These are phyloP conservation scores for Graphium colonna DNA, from an alignment of 2,888 invertebrate species.

Conservation along the genomic window DNA sequence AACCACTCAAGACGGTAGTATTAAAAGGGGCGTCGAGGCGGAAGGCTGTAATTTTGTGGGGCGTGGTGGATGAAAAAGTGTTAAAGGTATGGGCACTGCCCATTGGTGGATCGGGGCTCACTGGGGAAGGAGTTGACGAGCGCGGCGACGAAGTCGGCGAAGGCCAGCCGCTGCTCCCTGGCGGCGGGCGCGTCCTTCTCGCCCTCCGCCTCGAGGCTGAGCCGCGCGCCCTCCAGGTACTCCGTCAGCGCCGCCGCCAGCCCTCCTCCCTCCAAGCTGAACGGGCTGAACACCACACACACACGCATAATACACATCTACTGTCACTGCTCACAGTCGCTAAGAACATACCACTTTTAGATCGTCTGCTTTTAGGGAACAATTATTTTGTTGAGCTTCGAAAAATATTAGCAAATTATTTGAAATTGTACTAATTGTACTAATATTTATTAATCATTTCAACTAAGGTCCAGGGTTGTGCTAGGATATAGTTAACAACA, in stretches of 20 bases:
- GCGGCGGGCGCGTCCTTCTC: conserved; percentile 95
- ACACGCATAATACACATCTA: too few relatives aligned
- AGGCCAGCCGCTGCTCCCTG: conserved; percentile 94
- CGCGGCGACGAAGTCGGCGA: conserved; percentile 95
- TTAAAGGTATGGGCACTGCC: too few relatives aligned
- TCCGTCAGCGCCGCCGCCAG: conserved; percentile 94
- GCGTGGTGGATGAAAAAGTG: background rate
- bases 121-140: conserved; percentile 96
- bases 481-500: too few relatives aligned
- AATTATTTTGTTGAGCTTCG: too few relatives aligned
- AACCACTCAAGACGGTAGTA: too few relatives aligned
- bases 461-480: too few relatives aligned
- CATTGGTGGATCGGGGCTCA: conserved; percentile 80
- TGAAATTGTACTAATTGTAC: background rate
- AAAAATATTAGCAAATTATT: too few relatives aligned
- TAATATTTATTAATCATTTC: too few relatives aligned
- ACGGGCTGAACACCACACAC: conserved; percentile 79
- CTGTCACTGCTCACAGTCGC: too few relatives aligned
- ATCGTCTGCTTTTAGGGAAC: too few relatives aligned
- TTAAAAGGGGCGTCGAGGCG: too few relatives aligned
- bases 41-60: background rate
- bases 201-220: conserved; percentile 94
- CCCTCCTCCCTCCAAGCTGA: conserved; percentile 91
- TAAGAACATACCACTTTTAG: too few relatives aligned
- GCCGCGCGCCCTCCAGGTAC: conserved; percentile 95